Evolutionary conservation across 2,113 vertebrate species (phyloP).

Genomic region (Carlito syrichta): DNA sequence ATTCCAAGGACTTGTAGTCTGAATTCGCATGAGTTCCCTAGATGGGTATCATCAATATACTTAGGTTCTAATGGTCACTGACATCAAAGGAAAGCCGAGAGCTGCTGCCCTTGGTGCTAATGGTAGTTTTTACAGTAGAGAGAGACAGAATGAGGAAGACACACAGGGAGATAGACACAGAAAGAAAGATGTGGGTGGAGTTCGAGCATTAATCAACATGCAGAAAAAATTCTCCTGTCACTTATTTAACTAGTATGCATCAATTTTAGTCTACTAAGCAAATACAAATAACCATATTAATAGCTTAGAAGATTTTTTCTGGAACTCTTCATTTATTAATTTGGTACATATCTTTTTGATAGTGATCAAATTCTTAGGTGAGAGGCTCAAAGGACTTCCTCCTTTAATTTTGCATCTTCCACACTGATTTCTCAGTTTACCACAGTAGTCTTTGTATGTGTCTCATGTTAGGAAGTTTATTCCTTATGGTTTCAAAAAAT

Average conservation of each 20-base stretch:
- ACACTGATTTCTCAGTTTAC: background rate
- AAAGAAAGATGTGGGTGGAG: no score
- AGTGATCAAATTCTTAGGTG: background rate
- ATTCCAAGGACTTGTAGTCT: constrained; percentile 52
- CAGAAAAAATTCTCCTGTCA: background rate
- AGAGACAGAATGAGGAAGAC: rapidly evolving
- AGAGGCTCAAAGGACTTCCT: background rate
- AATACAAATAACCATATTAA: background rate
- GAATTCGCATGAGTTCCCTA: constrained; percentile 59
- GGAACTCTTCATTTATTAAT: background rate
- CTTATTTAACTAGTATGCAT: constrained; percentile 51
- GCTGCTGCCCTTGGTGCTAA: constrained; percentile 67
- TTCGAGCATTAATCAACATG: background rate
- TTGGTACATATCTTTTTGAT: background rate
- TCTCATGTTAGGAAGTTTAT: background rate
- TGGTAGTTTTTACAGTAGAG: background rate
- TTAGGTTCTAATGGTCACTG: constrained; percentile 29
- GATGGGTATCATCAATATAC: background rate
- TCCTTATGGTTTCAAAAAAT: constrained; percentile 13
- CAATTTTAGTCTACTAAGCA: constrained; percentile 32
- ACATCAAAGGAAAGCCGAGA: background rate
- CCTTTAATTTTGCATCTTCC: background rate
- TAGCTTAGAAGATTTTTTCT: background rate
- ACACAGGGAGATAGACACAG: rapidly evolving
- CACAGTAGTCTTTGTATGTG: background rate